A percentile compares a stretch with the other conserved stretches of the same genome.
Conservation (phyloP, 1,140 invertebrate genomes). For the Mercenaria mercenaria region DNA sequence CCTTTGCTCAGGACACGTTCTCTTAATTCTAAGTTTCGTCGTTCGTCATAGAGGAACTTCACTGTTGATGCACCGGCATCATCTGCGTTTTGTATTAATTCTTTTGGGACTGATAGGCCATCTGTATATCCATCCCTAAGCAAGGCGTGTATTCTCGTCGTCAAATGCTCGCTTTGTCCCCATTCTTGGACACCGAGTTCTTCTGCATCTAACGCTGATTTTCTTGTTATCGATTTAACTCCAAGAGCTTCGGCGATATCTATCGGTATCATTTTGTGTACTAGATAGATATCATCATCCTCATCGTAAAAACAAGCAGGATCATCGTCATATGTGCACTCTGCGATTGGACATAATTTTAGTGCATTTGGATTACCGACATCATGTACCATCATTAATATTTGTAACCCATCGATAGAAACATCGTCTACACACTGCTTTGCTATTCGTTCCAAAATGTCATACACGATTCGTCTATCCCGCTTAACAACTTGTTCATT, state of each 20-base stretch:
- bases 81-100: conserved; percentile 86
- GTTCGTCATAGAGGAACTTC: conserved; percentile 80
- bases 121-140: conserved; percentile 75
- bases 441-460: conserved; percentile 22
- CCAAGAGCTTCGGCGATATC: conserved; percentile 68
- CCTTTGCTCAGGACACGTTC: conserved; percentile 75
- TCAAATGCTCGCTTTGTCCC: conserved; percentile 80
- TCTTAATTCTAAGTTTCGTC: conserved; percentile 72
- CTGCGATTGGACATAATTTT: conserved; percentile 12
- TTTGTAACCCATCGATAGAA: neutral
- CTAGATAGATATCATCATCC: conserved; percentile 65
- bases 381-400: conserved; percentile 58
- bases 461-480: neutral
- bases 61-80: conserved; percentile 82
- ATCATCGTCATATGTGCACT: conserved; percentile 68
- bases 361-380: conserved; percentile 48
- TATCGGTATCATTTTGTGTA: conserved; percentile 56
- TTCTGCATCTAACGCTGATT: conserved; percentile 43
- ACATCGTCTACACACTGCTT: conserved; percentile 31
- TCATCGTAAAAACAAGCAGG: conserved; percentile 71
- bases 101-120: conserved; percentile 80
- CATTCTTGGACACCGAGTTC: conserved; percentile 67
- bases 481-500: neutral
- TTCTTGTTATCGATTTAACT: conserved; percentile 68
- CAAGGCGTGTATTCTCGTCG: conserved; percentile 73